Evolutionary conservation across 2,888 invertebrate genomes (phyloP).

Genomic region (Dasypolia templi): DNA sequence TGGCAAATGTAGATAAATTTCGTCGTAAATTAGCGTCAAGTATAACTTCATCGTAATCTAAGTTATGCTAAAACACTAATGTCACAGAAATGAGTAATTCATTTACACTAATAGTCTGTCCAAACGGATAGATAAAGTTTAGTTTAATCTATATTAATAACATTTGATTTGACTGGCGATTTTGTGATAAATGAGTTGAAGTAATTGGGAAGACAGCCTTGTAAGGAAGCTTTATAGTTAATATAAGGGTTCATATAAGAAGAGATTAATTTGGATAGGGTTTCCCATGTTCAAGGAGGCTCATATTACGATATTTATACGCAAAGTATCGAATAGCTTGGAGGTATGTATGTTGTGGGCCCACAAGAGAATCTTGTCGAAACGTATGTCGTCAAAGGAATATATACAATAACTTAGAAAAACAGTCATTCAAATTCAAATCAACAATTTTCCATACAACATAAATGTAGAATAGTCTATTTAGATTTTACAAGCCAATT

Average conservation of each 20-base stretch:
- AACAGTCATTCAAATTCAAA: not conserved
- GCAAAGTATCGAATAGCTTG: conserved; percentile 25
- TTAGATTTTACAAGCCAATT: conserved; percentile 48
- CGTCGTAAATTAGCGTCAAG: conserved; percentile 54
- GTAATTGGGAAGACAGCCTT: not conserved
- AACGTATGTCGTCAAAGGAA: not conserved
- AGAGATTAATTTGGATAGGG: conserved; percentile 5
- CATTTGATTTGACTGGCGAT: not conserved
- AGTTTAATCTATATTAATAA: conserved; percentile 25
- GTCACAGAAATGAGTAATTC: conserved; percentile 65
- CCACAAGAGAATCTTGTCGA: not conserved
- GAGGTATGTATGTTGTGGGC: not conserved
- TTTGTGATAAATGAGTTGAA: conserved; percentile 1
- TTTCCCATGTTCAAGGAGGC: conserved; percentile 24
- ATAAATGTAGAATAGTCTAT: conserved; percentile 37
- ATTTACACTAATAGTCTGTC: conserved; percentile 67
- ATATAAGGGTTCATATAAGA: conserved; percentile 7
- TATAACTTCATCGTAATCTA: conserved; percentile 3
- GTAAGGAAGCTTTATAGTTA: conserved; percentile 39
- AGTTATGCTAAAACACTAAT: conserved; percentile 14
- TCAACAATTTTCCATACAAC: not conserved
- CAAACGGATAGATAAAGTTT: conserved; percentile 60
- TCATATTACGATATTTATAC: conserved; percentile 28
- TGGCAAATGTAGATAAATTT: too few species aligned
- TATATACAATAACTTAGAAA: not conserved